phyloP scores from a whole-genome alignment of 2,113 vertebrate species.

The Litocranius walleri region DNA sequence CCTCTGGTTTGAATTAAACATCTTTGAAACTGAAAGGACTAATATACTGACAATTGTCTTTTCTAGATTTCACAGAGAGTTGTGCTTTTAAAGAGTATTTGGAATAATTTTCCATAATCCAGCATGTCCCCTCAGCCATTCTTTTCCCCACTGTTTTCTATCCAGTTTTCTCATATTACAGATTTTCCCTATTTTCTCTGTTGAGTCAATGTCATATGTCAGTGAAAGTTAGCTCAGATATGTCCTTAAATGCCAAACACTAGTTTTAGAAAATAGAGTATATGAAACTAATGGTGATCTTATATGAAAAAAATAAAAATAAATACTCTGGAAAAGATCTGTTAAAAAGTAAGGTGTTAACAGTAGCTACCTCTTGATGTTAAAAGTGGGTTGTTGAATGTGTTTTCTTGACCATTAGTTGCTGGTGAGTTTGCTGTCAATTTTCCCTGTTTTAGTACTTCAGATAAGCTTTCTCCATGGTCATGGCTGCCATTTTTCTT shows the following conservation, averaged over 20 bases:
- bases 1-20: neutral
- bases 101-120: neutral
- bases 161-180: neutral
- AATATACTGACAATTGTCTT: neutral
- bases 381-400: neutral
- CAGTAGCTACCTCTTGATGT: neutral
- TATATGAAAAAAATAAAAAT: neutral
- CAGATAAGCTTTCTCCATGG: accelerated
- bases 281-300: neutral
- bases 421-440: neutral
- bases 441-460: neutral
- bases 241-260: neutral
- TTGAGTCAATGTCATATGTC: neutral
- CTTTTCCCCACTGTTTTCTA: neutral
- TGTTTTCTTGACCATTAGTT: neutral
- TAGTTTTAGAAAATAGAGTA: neutral
- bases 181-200: neutral
- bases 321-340: neutral
- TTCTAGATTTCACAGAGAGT: neutral
- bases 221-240: neutral
- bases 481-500: constrained; percentile 46
- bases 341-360: neutral
- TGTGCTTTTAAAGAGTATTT: neutral
- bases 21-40: neutral
- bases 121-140: neutral